Evolutionary conservation across 2,888 invertebrate genomes (phyloP).

Genomic region (Iphiclides podalirius): DNA sequence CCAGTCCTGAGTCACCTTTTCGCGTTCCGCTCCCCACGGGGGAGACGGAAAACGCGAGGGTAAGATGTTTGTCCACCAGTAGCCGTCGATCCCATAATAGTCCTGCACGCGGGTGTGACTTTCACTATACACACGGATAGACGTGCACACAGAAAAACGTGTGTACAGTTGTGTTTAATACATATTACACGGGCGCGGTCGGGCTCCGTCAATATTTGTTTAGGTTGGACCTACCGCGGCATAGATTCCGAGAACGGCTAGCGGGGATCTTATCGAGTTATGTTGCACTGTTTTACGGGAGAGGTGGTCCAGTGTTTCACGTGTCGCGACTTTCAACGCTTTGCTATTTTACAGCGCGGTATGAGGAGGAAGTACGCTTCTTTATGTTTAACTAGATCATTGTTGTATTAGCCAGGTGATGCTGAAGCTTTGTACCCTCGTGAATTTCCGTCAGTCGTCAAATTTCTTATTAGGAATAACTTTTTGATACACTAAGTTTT

Average conservation of each 20-base stretch:
- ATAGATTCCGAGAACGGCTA: slow-evolving; percentile 42
- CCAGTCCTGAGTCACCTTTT: slow-evolving; percentile 21
- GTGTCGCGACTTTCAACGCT: no score
- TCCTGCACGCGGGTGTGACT: slow-evolving; percentile 21
- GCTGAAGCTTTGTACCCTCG: no score
- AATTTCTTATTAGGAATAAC: no score
- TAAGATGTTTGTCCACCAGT: slow-evolving; percentile 11
- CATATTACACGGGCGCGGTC: slow-evolving; percentile 38
- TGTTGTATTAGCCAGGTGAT: no score
- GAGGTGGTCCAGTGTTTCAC: slow-evolving; percentile 19
- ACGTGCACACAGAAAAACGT: slow-evolving; percentile 33
- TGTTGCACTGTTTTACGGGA: slow-evolving; percentile 26
- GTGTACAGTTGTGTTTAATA: slow-evolving; percentile 50
- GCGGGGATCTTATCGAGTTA: slow-evolving; percentile 34
- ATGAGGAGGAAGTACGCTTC: no score
- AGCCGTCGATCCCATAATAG: slow-evolving; percentile 19
- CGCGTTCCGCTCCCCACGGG: slow-evolving; percentile 10
- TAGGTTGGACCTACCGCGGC: slow-evolving; percentile 56
- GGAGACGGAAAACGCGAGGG: neutral
- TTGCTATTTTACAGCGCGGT: no score
- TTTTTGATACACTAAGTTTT: no score
- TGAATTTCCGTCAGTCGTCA: no score
- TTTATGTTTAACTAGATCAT: no score
- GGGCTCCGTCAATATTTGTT: slow-evolving; percentile 57
- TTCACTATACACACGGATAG: slow-evolving; percentile 24